Evolutionary conservation across 2,888 invertebrate genomes (phyloP).

Genomic region (Pyrocoelia pectoralis): DNA sequence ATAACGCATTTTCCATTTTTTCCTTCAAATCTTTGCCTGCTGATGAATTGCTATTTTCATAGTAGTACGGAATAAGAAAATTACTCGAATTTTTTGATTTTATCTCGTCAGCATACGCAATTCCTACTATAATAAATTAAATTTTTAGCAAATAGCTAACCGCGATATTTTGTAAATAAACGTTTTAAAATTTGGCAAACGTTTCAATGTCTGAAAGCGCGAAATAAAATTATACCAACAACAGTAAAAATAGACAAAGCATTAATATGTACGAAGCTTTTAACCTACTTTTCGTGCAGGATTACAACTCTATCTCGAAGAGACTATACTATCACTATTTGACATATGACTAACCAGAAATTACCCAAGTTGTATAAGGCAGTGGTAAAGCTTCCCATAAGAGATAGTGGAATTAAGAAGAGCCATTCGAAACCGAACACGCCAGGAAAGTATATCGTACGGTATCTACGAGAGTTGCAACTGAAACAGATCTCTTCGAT

Average conservation of each 20-base stretch:
- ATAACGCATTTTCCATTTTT: no score
- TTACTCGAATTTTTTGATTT: no score
- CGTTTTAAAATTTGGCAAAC: background rate
- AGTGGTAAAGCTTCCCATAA: slow-evolving; percentile 13
- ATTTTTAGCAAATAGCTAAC: no score
- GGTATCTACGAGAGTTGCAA: slow-evolving; percentile 26
- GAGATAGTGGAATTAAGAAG: slow-evolving; percentile 8
- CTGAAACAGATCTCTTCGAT: slow-evolving; percentile 33
- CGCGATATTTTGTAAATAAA: no score
- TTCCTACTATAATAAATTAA: no score
- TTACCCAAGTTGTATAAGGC: slow-evolving; percentile 12
- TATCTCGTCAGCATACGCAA: no score
- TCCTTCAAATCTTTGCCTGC: no score
- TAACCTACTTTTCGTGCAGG: slow-evolving; percentile 13
- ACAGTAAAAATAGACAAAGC: slow-evolving; percentile 8
- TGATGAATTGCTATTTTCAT: no score
- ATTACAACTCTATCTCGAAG: slow-evolving; percentile 9
- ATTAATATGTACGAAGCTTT: slow-evolving; percentile 5
- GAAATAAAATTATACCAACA: background rate
- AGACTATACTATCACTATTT: slow-evolving; percentile 14
- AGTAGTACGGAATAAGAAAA: no score
- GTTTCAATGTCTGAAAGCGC: background rate
- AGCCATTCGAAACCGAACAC: slow-evolving; percentile 13
- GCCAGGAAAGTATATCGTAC: slow-evolving; percentile 6
- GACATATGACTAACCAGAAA: slow-evolving; percentile 14